Conservation (phyloP, 2,888 invertebrate species). For the Lithophane leautieri region DNA sequence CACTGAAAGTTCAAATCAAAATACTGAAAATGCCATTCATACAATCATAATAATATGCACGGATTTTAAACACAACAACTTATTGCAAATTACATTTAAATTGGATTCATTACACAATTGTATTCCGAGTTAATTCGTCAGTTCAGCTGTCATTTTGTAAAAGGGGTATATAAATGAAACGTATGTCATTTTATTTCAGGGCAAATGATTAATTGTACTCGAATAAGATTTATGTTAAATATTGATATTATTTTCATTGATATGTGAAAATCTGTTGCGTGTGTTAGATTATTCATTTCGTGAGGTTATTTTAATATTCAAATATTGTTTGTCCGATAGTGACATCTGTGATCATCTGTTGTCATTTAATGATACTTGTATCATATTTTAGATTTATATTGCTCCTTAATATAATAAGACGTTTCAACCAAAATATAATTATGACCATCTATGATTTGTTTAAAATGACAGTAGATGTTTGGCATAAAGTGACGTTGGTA, state of each 20-base stretch:
- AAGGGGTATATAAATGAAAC: slow-evolving; percentile 29
- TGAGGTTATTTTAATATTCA: no score
- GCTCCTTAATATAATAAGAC: no score
- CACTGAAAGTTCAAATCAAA: slow-evolving; percentile 8
- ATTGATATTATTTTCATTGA: neutral
- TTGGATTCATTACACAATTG: slow-evolving; percentile 27
- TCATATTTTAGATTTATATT: no score
- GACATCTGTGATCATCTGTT: no score
- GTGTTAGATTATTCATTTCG: no score
- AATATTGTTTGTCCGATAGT: no score
- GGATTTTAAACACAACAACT: slow-evolving; percentile 15
- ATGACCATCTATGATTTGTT: no score
- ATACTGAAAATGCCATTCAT: slow-evolving; percentile 17
- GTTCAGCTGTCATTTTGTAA: slow-evolving; percentile 4
- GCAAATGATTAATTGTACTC: slow-evolving; percentile 12
- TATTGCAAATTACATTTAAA: slow-evolving; percentile 32
- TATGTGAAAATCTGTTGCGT: neutral
- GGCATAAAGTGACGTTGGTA: no score
- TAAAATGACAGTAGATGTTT: no score
- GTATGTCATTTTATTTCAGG: slow-evolving; percentile 7
- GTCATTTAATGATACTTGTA: no score
- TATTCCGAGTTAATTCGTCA: slow-evolving; percentile 20
- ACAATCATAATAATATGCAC: slow-evolving; percentile 9
- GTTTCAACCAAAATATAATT: no score
- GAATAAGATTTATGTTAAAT: slow-evolving; percentile 14